Percentiles rank a stretch among this genome's conserved stretches.
Evolutionary conservation across 2,113 vertebrate genomes (phyloP).

Genomic region (Epinephelus cyanopodus): DNA sequence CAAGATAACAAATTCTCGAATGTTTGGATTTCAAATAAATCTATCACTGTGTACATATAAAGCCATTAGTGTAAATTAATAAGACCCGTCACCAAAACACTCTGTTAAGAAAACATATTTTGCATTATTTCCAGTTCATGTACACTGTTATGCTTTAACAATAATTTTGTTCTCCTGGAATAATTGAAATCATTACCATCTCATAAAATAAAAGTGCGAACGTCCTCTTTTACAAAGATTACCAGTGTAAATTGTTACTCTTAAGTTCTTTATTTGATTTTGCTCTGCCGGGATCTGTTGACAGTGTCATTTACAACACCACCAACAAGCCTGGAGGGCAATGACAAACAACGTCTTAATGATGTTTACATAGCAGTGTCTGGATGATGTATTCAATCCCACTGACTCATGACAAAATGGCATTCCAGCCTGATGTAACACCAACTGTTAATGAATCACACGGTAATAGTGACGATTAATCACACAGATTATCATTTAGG

Average conservation of each 20-base stretch:
- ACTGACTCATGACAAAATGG: slow-evolving; percentile 70
- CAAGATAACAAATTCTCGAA: slow-evolving; percentile 8
- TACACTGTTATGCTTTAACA: not conserved
- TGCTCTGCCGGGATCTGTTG: slow-evolving; percentile 13
- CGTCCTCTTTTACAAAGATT: not conserved
- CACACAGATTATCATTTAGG: slow-evolving; percentile 50
- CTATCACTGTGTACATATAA: not conserved
- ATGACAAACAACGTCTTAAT: slow-evolving; percentile 69
- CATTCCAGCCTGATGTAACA: slow-evolving; percentile 52
- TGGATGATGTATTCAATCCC: slow-evolving; percentile 67
- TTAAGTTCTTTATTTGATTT: slow-evolving; percentile 21
- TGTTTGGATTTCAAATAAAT: not conserved
- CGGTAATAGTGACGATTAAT: slow-evolving; percentile 55
- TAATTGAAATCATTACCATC: slow-evolving; percentile 9
- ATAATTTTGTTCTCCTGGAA: not conserved
- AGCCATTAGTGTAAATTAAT: not conserved
- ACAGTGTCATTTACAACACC: slow-evolving; percentile 46
- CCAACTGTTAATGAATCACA: slow-evolving; percentile 58
- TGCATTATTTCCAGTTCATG: not conserved
- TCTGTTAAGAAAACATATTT: not conserved
- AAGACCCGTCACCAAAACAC: not conserved
- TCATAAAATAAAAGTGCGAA: not conserved
- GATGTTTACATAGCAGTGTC: slow-evolving; percentile 69
- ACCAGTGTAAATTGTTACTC: not conserved
- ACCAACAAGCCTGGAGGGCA: slow-evolving; percentile 49